phyloP scores from a whole-genome alignment of 1,140 invertebrate genomes.

The Portunus trituberculatus region DNA sequence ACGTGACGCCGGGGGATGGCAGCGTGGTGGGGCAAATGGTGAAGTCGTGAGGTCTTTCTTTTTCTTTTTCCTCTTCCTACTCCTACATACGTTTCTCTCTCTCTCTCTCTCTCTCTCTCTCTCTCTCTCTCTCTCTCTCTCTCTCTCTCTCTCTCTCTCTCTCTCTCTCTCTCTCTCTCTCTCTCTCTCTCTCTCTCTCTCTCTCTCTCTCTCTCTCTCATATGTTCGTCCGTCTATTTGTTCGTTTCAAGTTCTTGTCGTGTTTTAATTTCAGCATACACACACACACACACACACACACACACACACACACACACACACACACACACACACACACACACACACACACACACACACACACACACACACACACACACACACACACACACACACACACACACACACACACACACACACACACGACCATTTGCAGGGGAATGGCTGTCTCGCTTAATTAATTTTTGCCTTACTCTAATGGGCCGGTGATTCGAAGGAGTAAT shows the following conservation, averaged over 20 bases:
- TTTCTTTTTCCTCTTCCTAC: not conserved
- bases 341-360: constrained; percentile 24
- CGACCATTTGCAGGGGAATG: not conserved
- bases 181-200: not conserved
- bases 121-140: not conserved
- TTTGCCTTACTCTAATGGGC: not conserved
- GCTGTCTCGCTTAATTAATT: not conserved
- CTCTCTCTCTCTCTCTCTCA: not conserved
- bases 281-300: not conserved
- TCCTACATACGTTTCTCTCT: not conserved
- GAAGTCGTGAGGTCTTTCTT: not conserved
- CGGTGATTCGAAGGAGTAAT: not conserved
- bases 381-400: constrained; percentile 27
- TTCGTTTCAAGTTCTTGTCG: not conserved
- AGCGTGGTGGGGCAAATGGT: too few species aligned
- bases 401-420: constrained; percentile 34
- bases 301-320: constrained; percentile 44
- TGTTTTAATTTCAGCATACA: not conserved
- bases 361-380: not conserved
- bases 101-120: not conserved
- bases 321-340: constrained; percentile 51
- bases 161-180: not conserved
- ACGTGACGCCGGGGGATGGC: not conserved
- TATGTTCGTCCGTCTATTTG: too few species aligned
- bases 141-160: not conserved